Base-by-base conservation (phyloP, 2,888 invertebrate species). In the Dinocampus coccinellae region DNA sequence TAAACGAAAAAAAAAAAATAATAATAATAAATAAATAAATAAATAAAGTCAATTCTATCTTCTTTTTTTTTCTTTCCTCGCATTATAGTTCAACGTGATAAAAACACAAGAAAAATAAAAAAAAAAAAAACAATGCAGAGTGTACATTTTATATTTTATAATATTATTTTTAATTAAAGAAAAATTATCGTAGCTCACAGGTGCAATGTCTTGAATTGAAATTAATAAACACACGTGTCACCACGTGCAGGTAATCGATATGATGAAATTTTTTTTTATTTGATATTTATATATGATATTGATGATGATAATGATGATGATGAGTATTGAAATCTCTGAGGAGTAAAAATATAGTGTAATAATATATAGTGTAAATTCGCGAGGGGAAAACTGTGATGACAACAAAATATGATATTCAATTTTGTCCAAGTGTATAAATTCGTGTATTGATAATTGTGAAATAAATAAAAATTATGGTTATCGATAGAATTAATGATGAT, bases 231-330 rank as follows among this genome's bases (percentile, higher is more conserved):
- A 55, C 69, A 69, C 69, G 69, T 69, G 69, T 55, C 42, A 22
- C 39, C 69, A 69, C 63, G 69, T 63, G 69, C 63, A 36, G 29
- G 39, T 39, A 63, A 69, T 69, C 69, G 63, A 69, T 69, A 69
- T 33, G 63, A 60, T 36, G 55, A 57, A 42, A 55, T 39, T 42
- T 20, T 16, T 60, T 6, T 16, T n/a, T 47, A 3, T 20, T 13
- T 24, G 60, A 47, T 42, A 33, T 60, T 68, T 29, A 33, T 53
- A 53, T 53, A 22, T 29, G 16, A 34, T 42, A n/a, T 42, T 47
- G 16, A 20, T 16, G 47, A 20, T n/a, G n/a, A 61, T 62, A 55
- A 22, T 29, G 16, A 34, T 42, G 26, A 62, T 47, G 16, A 20
- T 16, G 47, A 20, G 42, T 20, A 3, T 16, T 3, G 7, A n/a